Percentiles rank a stretch among this genome's conserved stretches.
Conservation (phyloP, 2,888 invertebrate genomes). For the Phyto melanocephala region DNA sequence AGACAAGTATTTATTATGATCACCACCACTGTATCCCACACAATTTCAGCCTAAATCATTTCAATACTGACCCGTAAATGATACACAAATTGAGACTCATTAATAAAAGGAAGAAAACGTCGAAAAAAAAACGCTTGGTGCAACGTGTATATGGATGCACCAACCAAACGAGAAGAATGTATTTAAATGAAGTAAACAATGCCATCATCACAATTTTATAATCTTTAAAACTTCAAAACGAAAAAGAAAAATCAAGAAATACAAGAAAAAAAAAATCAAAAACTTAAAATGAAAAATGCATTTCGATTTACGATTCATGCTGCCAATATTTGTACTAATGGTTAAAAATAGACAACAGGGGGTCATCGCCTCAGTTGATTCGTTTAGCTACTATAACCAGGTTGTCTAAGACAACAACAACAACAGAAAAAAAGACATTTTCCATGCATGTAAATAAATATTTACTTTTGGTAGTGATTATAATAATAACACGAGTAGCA, state of each 20-base stretch:
- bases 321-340: conserved; percentile 65
- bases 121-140: neutral
- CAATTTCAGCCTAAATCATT: neutral
- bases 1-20: conserved; percentile 21
- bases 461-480: neutral
- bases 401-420: conserved; percentile 33
- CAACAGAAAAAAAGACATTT: neutral
- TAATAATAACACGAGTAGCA: neutral
- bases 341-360: conserved; percentile 59
- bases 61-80: conserved; percentile 73
- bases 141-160: neutral
- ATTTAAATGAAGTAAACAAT: conserved; percentile 62
- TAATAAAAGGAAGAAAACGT: conserved; percentile 68
- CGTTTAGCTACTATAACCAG: conserved; percentile 54
- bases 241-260: conserved; percentile 7
- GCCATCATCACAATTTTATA: conserved; percentile 45
- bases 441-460: neutral
- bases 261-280: neutral
- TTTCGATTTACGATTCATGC: conserved; percentile 48
- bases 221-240: conserved; percentile 35
- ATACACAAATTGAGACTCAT: conserved; percentile 76
- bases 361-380: conserved; percentile 62
- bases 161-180: conserved; percentile 41
- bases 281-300: conserved; percentile 43
- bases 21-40: conserved; percentile 7